Percentiles rank a stretch among this genome's conserved stretches.
phyloP scores from a whole-genome alignment of 2,113 vertebrate species.

The Indicator indicator region DNA sequence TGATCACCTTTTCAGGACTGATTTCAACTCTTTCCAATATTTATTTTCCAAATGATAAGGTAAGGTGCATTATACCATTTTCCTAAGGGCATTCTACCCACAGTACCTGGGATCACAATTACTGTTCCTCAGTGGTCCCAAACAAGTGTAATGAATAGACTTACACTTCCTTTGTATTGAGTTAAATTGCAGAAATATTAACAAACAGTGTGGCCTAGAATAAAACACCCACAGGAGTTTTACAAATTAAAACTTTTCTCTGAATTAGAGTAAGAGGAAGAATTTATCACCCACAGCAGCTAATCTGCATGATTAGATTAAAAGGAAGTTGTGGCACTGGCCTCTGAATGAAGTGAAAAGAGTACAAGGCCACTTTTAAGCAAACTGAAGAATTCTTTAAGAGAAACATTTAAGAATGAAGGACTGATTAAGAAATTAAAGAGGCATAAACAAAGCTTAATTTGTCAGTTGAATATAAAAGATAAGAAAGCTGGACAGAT shows the following conservation, averaged over 20 bases:
- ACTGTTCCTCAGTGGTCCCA: neutral
- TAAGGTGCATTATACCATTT: neutral
- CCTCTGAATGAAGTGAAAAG: neutral
- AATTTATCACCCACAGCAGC: neutral
- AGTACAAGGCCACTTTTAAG: neutral
- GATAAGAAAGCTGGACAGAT: neutral
- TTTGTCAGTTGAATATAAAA: neutral
- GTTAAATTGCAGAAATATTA: constrained; percentile 23
- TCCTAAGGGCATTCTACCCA: neutral
- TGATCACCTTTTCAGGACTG: neutral
- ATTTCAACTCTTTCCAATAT: neutral
- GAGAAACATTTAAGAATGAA: neutral
- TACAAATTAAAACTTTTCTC: constrained; percentile 32
- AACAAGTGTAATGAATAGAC: neutral
- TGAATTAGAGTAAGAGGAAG: constrained; percentile 13
- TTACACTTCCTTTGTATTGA: neutral
- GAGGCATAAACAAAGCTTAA: neutral
- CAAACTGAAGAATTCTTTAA: neutral
- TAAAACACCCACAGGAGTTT: constrained; percentile 10
- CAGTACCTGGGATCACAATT: neutral
- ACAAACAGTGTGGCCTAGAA: neutral
- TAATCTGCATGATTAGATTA: neutral
- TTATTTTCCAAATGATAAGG: neutral
- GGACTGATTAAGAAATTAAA: neutral
- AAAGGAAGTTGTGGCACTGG: neutral